phyloP scores from a whole-genome alignment of 92 coral and sea anemone genomes.

The Umimayanthus kanabou region DNA sequence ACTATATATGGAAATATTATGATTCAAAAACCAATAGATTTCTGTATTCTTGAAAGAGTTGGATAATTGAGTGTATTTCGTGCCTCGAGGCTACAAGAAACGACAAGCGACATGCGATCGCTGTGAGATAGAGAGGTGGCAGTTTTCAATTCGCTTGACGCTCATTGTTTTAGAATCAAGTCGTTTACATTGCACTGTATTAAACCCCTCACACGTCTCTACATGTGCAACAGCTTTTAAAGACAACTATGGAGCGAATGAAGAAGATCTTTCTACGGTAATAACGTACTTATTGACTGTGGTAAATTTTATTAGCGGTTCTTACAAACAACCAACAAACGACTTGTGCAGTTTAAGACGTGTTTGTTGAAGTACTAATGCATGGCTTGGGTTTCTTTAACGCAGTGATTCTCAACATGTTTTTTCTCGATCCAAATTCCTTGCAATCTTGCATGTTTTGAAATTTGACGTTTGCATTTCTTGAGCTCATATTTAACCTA shows the following conservation, averaged over 20 bases:
- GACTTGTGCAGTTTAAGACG: not conserved
- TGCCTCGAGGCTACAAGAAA: conserved; percentile 5
- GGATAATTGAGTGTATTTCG: conserved; percentile 3
- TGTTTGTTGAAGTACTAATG: not conserved
- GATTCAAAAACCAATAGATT: conserved; percentile 18
- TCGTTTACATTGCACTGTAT: not conserved
- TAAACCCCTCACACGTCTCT: not conserved
- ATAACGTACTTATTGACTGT: not conserved
- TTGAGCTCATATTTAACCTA: not conserved
- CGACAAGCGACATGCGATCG: not conserved
- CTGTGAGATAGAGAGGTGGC: conserved; percentile 9
- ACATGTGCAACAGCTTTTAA: not conserved
- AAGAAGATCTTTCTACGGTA: conserved; percentile 33
- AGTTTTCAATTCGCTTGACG: conserved; percentile 13
- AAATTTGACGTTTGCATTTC: conserved; percentile 4
- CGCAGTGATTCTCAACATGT: not conserved
- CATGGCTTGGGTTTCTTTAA: not conserved
- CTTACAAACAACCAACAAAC: not conserved
- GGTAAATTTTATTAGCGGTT: not conserved
- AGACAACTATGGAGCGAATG: conserved; percentile 26
- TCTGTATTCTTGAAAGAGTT: not conserved
- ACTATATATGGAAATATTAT: conserved; percentile 16
- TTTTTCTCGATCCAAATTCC: not conserved
- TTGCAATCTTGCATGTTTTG: not conserved
- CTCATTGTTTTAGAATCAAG: not conserved